Base-by-base conservation (phyloP, 2,113 vertebrate genomes). In the Chelonoidis abingdonii region DNA sequence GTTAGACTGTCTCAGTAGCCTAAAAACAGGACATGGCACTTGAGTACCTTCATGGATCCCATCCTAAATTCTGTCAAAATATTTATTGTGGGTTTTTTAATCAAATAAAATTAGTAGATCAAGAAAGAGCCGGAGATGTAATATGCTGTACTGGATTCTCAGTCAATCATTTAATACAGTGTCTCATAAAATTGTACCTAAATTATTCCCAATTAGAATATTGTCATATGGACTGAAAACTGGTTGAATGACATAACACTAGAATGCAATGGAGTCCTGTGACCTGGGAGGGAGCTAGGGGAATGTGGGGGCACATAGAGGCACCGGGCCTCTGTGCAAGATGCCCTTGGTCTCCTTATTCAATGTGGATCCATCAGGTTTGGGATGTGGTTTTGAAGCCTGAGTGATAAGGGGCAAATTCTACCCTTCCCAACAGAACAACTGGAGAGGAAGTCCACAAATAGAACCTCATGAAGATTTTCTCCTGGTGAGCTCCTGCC, bases 121-220 rank as follows among this genome's bases (percentile, higher is more conserved):
- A 59, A 65, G 75, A 44, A 54, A 25, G 89, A 44, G 5, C 72
- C 6, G 5, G 13, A 76, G 16, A 6, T 2, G 5, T 75, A 29
- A 79, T 84, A 50, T 0, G 0, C 1, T 10, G 22, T n/a, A 47
- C 7, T 35, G 31, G 35, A 25, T 13, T 27, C 16, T 83, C 12
- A 17, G 19, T 47, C 84, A 93, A 54, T 41, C 7, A 59, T 29
- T 14, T 12, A 85, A 38, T 76, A 80, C 75, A 75, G 50, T n/a
- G 1, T 13, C 22, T 91, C 6, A 59, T 69, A 41, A 35, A 52
- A 38, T 52, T 3, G 0, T 2, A 86, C 17, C 1, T 11, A 47
- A 89, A 14, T 2, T 31, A 54, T 81, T 91, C 31, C 4, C 27
- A 35, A 35, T 11, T 8, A 1, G 24, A 83, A 57, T 27, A 44